A percentile compares a stretch with the other conserved stretches of the same genome.
phyloP scores from a whole-genome alignment of 2,888 invertebrate genomes.

The Lissonota sp. region DNA sequence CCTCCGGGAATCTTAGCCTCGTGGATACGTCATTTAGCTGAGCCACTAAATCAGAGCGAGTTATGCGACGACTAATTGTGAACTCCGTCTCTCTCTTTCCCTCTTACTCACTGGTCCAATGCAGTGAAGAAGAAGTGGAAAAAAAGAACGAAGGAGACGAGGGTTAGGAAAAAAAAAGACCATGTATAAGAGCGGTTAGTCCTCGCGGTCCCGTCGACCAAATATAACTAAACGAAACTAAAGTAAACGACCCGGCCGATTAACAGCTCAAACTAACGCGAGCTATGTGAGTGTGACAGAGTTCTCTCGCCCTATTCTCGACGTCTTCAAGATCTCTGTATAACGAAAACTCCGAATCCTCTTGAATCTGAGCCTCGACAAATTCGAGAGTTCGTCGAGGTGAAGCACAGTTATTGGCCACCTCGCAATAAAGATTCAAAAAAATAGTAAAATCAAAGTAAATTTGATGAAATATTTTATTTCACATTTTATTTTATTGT shows the following conservation, averaged over 20 bases:
- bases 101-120: too few species aligned
- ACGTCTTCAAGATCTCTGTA: slow-evolving; percentile 46
- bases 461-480: too few species aligned
- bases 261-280: slow-evolving; percentile 74
- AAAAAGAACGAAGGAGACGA: slow-evolving; percentile 3
- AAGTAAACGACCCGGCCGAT: slow-evolving; percentile 80
- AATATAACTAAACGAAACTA: slow-evolving; percentile 82
- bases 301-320: slow-evolving; percentile 64
- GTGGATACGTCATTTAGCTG: slow-evolving; percentile 57
- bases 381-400: background rate
- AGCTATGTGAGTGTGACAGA: slow-evolving; percentile 23
- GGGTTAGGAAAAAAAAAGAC: slow-evolving; percentile 1
- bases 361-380: background rate
- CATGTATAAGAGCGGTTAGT: slow-evolving; percentile 33
- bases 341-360: slow-evolving; percentile 33
- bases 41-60: slow-evolving; percentile 80
- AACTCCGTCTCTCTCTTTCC: slow-evolving; percentile 75
- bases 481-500: too few species aligned
- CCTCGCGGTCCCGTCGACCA: slow-evolving; percentile 75
- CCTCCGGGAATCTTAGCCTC: slow-evolving; percentile 22
- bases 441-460: too few species aligned
- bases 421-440: background rate
- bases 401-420: slow-evolving; percentile 9
- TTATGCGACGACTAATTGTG: slow-evolving; percentile 83
- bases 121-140: slow-evolving; percentile 42